Evolutionary conservation across 2,797 vertebrate species (phyloP).

Genomic region (Brachyrhaphis roseni): DNA sequence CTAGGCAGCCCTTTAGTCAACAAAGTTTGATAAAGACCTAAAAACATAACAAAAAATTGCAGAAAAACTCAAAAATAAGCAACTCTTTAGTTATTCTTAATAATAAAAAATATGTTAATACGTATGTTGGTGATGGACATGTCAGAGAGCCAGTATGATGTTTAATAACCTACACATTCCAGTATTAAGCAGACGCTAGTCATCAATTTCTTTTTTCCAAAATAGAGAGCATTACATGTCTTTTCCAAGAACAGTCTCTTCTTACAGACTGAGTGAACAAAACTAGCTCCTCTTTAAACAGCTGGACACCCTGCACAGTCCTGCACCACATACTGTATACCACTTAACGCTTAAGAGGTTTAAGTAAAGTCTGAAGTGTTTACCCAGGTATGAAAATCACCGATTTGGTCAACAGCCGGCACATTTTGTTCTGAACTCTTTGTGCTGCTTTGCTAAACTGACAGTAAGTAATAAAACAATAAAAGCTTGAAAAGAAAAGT

Average conservation of each 20-base stretch:
- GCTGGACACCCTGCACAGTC: constrained; percentile 19
- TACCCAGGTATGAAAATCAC: constrained; percentile 30
- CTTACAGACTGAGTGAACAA: constrained; percentile 29
- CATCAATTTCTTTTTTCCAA: constrained; percentile 31
- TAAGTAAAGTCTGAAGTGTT: constrained; percentile 43
- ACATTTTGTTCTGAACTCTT: constrained; percentile 42
- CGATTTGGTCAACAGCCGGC: neutral
- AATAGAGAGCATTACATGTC: constrained; percentile 44
- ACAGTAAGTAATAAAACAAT: constrained; percentile 18
- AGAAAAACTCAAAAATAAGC: constrained; percentile 5
- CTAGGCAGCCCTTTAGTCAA: neutral
- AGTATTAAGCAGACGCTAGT: constrained; percentile 34
- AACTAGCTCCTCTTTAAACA: constrained; percentile 20
- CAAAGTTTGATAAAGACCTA: neutral
- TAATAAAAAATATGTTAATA: neutral
- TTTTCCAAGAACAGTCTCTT: constrained; percentile 41
- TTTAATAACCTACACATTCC: constrained; percentile 37
- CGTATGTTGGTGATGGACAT: constrained; percentile 7
- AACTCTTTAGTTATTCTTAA: constrained; percentile 12
- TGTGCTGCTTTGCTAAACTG: constrained; percentile 27
- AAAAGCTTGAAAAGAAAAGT: neutral
- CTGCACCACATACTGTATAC: constrained; percentile 1
- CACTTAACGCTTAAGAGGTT: constrained; percentile 21
- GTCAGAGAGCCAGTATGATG: constrained; percentile 7
- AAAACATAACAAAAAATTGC: neutral